Conservation (phyloP, 2,797 vertebrate genomes). For the Harpagifer antarcticus region DNA sequence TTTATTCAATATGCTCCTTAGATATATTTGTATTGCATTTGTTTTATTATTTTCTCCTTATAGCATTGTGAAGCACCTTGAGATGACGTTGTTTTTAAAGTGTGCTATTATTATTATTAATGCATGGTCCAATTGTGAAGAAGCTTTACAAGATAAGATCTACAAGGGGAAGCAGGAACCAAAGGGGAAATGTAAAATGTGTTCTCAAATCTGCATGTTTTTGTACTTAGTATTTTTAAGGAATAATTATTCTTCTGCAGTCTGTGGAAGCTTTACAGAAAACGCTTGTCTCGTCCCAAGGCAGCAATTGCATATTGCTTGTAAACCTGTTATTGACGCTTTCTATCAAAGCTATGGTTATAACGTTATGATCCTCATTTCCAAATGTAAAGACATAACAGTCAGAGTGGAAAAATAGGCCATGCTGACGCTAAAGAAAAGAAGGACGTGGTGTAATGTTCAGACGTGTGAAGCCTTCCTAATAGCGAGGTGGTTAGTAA, state of each 20-base stretch:
- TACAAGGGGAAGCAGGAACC: not conserved
- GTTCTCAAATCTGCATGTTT: not conserved
- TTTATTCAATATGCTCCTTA: too few relatives aligned
- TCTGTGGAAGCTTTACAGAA: too few relatives aligned
- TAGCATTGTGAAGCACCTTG: too few relatives aligned
- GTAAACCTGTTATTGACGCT: not conserved
- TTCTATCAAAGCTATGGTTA: not conserved
- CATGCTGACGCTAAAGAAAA: slow-evolving; percentile 11
- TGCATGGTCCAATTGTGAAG: too few relatives aligned
- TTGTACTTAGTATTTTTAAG: too few relatives aligned
- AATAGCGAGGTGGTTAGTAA: slow-evolving; percentile 23
- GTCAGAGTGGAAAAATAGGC: not conserved
- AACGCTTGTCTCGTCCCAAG: not conserved
- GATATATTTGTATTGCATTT: too few relatives aligned
- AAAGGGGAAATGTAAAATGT: not conserved
- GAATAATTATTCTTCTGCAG: too few relatives aligned
- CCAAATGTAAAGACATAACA: slow-evolving; percentile 16
- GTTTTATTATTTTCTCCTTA: too few relatives aligned
- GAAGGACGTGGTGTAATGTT: slow-evolving; percentile 3
- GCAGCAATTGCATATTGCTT: not conserved
- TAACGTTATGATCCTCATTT: slow-evolving; percentile 18
- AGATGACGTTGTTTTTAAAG: too few relatives aligned
- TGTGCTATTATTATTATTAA: too few relatives aligned
- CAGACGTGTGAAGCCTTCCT: not conserved
- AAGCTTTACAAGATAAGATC: not conserved